Evolutionary conservation across 1,140 invertebrate species (phyloP), one percentile per base, ranked within the genome.

Genomic region (Neuroterus valhalla): DNA sequence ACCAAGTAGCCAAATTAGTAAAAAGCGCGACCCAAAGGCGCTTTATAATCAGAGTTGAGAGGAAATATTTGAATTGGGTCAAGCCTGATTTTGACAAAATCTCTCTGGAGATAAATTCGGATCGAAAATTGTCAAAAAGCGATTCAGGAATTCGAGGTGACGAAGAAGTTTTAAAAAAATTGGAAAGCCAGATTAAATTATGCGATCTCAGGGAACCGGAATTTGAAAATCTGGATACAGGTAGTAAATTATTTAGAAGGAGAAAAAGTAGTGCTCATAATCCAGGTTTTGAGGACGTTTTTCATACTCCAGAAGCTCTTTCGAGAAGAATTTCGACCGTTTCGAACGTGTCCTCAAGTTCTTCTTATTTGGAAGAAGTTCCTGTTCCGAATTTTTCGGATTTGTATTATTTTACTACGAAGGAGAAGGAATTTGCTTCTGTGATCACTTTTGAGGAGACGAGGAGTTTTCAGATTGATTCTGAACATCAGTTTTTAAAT

Each of bases 371-470:
- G 11, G 45, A 71, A 1, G 85, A 85, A 2, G 85, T 84, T 52
- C 31, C n/a, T 71, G 52, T 55, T 5, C 76, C 68, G 0, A 85
- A 66, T 21, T 66, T 89, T 2, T 69, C 70, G 0, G 86, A 89
- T 74, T 80, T 89, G 14, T 89, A 85, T 82, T 84, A 71, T 10
- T 38, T 38, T 66, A 92, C 85, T 87, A 89, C 86, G 0, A 85
- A 86, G 17, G 88, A 89, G 15, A 89, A 85, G 19, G n/a, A 66
- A 3, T 84, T 78, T 12, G 84, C 89, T 0, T 84, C 83, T 44
- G 75, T 95, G 14, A 93, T 96, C 43, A 87, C 91, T 0, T 96
- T 96, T 76, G 93, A 96, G 70, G 96, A 97, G 81, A 92, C 94
- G 70, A 94, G 94, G 76, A 92, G 91, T 69, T 92, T 97, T 93